Conservation (phyloP, 1,140 invertebrate species). For the Sycobia sp. region DNA sequence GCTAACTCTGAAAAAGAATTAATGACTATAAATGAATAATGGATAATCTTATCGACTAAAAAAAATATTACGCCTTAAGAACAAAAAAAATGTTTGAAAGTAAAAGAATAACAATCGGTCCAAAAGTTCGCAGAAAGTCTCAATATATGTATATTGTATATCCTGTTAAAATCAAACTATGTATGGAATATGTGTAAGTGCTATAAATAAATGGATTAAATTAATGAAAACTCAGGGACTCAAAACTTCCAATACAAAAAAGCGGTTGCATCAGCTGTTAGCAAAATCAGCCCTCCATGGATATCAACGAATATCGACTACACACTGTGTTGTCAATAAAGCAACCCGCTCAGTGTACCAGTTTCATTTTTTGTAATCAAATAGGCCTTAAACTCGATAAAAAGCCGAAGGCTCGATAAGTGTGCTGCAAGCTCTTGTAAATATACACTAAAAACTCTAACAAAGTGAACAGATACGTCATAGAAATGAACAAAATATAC, state of each 20-base stretch:
- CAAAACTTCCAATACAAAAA: background rate
- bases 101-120: background rate
- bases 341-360: no score
- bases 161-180: background rate
- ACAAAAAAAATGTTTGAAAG: background rate
- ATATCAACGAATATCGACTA: background rate
- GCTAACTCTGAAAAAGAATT: slow-evolving; percentile 18
- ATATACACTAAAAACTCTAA: no score
- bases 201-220: background rate
- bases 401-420: no score
- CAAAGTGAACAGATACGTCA: no score
- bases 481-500: no score
- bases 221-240: background rate
- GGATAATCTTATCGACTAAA: background rate
- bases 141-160: no score
- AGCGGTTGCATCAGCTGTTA: background rate
- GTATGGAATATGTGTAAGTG: background rate
- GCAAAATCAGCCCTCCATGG: slow-evolving; percentile 3
- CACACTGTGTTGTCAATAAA: background rate
- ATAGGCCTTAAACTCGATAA: no score
- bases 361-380: no score
- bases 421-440: no score
- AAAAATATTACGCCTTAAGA: background rate
- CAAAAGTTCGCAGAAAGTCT: background rate
- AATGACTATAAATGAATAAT: background rate